Evolutionary conservation across 2,797 vertebrate genomes (phyloP).

Genomic region (Hapalemur alaotrensis): DNA sequence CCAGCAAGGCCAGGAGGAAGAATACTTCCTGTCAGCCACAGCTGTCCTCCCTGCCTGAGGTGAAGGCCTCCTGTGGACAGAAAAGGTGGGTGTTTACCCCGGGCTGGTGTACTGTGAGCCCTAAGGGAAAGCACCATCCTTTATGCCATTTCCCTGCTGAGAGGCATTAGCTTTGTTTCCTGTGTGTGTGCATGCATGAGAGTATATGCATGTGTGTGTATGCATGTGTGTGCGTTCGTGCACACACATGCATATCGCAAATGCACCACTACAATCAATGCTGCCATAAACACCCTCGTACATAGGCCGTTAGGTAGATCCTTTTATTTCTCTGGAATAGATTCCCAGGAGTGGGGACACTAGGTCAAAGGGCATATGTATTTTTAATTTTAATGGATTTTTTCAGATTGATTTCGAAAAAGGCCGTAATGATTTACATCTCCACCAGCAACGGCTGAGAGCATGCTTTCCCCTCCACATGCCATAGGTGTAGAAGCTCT

Average conservation of each 20-base stretch:
- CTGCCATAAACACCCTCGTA: neutral
- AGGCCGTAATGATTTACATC: slow-evolving; percentile 44
- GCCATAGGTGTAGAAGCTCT: neutral
- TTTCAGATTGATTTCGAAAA: slow-evolving; percentile 62
- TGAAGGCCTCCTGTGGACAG: neutral
- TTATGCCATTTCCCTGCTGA: neutral
- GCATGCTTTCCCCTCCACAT: neutral
- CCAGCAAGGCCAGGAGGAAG: neutral
- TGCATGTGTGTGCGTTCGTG: neutral
- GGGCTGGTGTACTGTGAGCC: neutral
- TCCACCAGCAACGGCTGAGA: slow-evolving; percentile 13
- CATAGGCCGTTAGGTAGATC: neutral
- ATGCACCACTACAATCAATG: neutral
- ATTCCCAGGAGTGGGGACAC: slow-evolving; percentile 1
- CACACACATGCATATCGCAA: neutral
- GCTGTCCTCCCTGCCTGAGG: neutral
- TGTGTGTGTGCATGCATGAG: no score
- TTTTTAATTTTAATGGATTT: slow-evolving; percentile 66
- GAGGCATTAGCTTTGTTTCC: neutral
- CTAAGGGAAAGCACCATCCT: neutral
- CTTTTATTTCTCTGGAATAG: neutral
- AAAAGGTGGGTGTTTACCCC: neutral
- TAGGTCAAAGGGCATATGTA: slow-evolving; percentile 56
- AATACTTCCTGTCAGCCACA: neutral
- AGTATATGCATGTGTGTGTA: neutral